Conservation (phyloP, 2,113 vertebrate species). For the Edolisoma coerulescens region DNA sequence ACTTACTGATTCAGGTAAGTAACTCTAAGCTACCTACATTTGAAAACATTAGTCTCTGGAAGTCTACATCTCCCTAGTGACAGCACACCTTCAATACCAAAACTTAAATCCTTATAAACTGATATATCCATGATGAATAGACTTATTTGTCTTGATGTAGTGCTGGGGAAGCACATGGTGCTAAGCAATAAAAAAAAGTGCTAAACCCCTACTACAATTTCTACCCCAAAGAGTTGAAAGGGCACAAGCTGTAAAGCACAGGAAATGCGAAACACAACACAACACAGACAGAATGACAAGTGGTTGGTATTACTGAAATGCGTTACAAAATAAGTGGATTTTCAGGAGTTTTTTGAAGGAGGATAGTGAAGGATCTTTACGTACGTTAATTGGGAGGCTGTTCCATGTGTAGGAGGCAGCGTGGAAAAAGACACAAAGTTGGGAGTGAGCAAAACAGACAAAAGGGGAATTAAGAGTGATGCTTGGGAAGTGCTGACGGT, state of each 20-base stretch:
- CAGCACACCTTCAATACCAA: background rate
- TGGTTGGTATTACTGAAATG: slow-evolving; percentile 52
- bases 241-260: slow-evolving; percentile 38
- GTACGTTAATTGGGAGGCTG: slow-evolving; percentile 69
- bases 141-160: background rate
- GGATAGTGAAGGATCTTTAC: slow-evolving; percentile 67
- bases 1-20: background rate
- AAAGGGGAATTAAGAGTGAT: slow-evolving; percentile 56
- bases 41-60: background rate
- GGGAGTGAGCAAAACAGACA: slow-evolving; percentile 71
- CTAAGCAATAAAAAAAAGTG: background rate
- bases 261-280: slow-evolving; percentile 53
- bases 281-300: slow-evolving; percentile 55
- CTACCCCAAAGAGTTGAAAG: slow-evolving; percentile 8
- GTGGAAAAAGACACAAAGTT: slow-evolving; percentile 72
- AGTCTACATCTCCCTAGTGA: background rate
- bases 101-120: background rate
- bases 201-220: background rate
- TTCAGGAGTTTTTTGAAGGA: slow-evolving; percentile 54
- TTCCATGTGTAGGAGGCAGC: slow-evolving; percentile 71
- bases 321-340: slow-evolving; percentile 47
- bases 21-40: background rate
- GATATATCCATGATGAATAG: background rate
- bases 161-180: background rate
- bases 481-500: slow-evolving; percentile 42